Percentiles rank a stretch among this genome's conserved stretches.
Evolutionary conservation across 2,888 invertebrate species (phyloP).

Genomic region (Mythimna pallens): DNA sequence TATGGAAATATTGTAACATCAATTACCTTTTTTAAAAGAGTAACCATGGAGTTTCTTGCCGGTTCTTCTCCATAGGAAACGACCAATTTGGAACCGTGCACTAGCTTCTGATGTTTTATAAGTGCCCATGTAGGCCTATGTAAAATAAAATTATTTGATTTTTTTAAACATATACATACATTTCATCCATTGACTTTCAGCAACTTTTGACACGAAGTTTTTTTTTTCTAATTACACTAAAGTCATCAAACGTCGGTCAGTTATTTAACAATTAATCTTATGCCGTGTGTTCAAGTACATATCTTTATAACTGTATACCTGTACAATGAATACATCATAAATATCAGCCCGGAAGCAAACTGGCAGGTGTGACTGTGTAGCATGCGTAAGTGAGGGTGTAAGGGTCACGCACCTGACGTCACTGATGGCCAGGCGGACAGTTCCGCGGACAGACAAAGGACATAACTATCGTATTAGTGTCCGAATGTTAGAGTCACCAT

Average conservation of each 20-base stretch:
- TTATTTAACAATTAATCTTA: slow-evolving; percentile 11
- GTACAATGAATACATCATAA: slow-evolving; percentile 5
- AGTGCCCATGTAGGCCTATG: no score
- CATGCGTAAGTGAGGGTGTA: slow-evolving; percentile 28
- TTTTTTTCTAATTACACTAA: background rate
- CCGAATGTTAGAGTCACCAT: background rate
- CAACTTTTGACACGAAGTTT: background rate
- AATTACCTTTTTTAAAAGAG: no score
- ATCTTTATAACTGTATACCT: background rate
- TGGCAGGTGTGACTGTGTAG: slow-evolving; percentile 22
- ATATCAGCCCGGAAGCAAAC: slow-evolving; percentile 37
- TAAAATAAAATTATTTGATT: no score
- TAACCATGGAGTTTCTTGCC: no score
- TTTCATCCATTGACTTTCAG: background rate
- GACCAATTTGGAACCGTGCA: no score
- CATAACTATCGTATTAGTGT: slow-evolving; percentile 7
- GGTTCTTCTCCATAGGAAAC: no score
- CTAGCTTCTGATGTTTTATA: no score
- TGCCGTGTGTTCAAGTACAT: background rate
- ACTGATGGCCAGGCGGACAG: slow-evolving; percentile 4
- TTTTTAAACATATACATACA: background rate
- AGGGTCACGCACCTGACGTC: slow-evolving; percentile 44
- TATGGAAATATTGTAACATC: no score
- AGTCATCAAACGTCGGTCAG: background rate
- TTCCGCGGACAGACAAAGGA: slow-evolving; percentile 25